These are phyloP conservation scores for Lates calcarifer DNA, from an alignment of 2,113 vertebrate species.

Conservation along the genomic window DNA sequence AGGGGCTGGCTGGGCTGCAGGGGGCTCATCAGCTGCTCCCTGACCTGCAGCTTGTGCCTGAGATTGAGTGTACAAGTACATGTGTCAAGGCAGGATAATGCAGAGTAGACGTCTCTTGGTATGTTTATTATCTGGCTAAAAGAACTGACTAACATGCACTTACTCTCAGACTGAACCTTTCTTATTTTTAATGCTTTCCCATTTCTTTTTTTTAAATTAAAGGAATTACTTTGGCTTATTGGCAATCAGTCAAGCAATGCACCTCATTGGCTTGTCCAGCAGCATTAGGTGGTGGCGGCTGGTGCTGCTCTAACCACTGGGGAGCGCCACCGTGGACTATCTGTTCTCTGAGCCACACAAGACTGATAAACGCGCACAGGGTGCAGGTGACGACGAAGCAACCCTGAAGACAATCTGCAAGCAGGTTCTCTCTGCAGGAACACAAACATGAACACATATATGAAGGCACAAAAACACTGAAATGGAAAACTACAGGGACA, in stretches of 20 bases:
- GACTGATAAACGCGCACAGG: slow-evolving; percentile 97
- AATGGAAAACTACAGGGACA: not conserved
- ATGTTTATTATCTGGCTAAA: not conserved
- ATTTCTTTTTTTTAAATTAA: not conserved
- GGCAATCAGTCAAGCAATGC: not conserved
- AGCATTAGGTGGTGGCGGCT: slow-evolving; percentile 89
- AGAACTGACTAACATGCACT: not conserved
- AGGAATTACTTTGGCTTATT: not conserved
- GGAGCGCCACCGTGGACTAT: slow-evolving; percentile 97
- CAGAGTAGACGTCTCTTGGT: not conserved
- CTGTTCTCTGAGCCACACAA: slow-evolving; percentile 98
- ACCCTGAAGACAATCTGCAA: slow-evolving; percentile 98
- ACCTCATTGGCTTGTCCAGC: slow-evolving; percentile 94
- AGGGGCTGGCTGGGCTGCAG: slow-evolving; percentile 87
- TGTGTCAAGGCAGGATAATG: not conserved
- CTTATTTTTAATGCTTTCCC: not conserved
- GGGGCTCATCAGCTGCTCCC: slow-evolving; percentile 82
- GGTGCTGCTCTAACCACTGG: slow-evolving; percentile 96
- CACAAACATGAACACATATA: slow-evolving; percentile 38
- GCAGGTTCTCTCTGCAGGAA: slow-evolving; percentile 92
- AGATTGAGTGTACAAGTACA: not conserved
- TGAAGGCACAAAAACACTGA: not conserved
- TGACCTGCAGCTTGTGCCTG: slow-evolving; percentile 85
- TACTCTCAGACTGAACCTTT: not conserved
- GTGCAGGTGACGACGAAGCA: slow-evolving; percentile 99